Evolutionary conservation across 2,113 vertebrate species (phyloP).

Genomic region (Fukomys damarensis): DNA sequence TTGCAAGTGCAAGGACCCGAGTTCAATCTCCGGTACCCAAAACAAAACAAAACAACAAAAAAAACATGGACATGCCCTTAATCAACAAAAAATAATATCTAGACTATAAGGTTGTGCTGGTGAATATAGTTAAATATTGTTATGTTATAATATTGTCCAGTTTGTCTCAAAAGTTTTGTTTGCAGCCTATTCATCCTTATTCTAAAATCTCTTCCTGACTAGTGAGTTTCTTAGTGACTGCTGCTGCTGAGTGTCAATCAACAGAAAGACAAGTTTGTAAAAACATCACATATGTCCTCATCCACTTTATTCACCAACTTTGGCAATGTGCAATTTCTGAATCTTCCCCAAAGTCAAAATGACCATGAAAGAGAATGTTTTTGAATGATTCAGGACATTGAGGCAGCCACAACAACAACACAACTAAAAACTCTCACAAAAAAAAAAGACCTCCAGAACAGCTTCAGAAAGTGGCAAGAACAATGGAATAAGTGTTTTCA

Average conservation of each 20-base stretch:
- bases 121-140: background rate
- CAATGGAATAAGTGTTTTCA: background rate
- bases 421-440: background rate
- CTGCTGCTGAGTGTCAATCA: background rate
- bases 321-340: background rate
- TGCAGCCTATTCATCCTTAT: background rate
- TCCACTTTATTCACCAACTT: background rate
- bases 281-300: background rate
- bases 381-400: background rate
- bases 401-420: background rate
- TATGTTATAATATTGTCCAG: background rate
- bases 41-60: too few species aligned
- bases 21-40: too few species aligned
- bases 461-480: background rate
- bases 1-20: too few species aligned
- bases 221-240: background rate
- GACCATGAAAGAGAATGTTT: background rate
- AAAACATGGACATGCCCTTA: constrained; percentile 26
- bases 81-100: background rate
- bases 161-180: constrained; percentile 26
- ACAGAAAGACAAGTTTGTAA: background rate
- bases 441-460: background rate
- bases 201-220: background rate
- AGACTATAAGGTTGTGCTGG: background rate
- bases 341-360: background rate